Percentiles rank a stretch among this genome's conserved stretches.
phyloP scores from a whole-genome alignment of 35 echinoderm and acorn worm species.

The Chiridota heheva region DNA sequence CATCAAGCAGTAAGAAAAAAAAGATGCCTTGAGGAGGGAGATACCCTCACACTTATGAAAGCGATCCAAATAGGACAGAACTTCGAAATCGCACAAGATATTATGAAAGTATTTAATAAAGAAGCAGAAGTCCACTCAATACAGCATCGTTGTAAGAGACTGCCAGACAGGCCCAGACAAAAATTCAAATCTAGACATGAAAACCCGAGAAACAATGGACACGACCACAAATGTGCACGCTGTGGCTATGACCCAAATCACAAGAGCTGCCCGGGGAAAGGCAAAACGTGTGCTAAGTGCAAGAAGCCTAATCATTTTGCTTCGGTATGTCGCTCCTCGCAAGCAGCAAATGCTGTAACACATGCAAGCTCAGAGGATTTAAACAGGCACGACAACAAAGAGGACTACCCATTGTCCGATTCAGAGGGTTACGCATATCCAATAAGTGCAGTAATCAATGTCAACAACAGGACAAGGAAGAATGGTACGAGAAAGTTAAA shows the following conservation, averaged over 20 bases:
- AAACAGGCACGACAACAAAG: too few relatives aligned
- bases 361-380: slow-evolving; percentile 4
- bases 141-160: not conserved
- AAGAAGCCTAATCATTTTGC: slow-evolving; percentile 62
- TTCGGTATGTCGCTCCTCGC: slow-evolving; percentile 33
- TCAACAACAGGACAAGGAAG: not conserved
- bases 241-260: slow-evolving; percentile 44
- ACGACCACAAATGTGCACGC: slow-evolving; percentile 31
- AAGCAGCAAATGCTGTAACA: slow-evolving; percentile 4
- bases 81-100: not conserved
- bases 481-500: slow-evolving; percentile 71
- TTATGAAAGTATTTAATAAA: not conserved
- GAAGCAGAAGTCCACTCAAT: not conserved
- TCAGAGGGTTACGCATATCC: too few relatives aligned
- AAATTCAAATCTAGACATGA: not conserved
- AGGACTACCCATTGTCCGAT: too few relatives aligned
- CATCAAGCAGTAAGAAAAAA: slow-evolving; percentile 45
- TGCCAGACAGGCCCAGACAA: not conserved
- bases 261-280: slow-evolving; percentile 51
- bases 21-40: slow-evolving; percentile 68
- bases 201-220: not conserved
- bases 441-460: not conserved
- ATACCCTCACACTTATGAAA: slow-evolving; percentile 33
- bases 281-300: too few relatives aligned
- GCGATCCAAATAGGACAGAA: not conserved